A percentile compares a stretch with the other conserved stretches of the same genome.
These are phyloP conservation scores for Chromis chromis DNA, from an alignment of 2,797 vertebrate genomes.

Conservation along the genomic window DNA sequence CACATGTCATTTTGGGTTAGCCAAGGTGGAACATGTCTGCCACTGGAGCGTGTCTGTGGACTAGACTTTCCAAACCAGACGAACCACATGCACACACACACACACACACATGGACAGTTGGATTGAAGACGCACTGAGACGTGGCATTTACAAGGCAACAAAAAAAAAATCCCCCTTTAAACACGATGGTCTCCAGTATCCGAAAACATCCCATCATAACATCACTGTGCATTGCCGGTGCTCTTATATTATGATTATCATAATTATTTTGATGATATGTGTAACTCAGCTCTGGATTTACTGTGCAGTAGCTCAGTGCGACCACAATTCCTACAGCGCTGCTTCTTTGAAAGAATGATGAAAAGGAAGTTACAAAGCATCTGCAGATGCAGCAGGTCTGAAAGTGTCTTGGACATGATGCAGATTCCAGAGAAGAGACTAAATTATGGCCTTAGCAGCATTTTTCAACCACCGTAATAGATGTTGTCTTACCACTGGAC, in stretches of 20 bases:
- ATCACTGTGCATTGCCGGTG: neutral
- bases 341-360: slow-evolving; percentile 21
- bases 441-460: slow-evolving; percentile 39
- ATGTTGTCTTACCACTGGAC: slow-evolving; percentile 40
- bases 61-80: slow-evolving; percentile 60
- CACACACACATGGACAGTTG: slow-evolving; percentile 23
- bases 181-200: slow-evolving; percentile 25
- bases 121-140: slow-evolving; percentile 51
- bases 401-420: slow-evolving; percentile 22
- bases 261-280: slow-evolving; percentile 41
- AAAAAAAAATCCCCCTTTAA: slow-evolving; percentile 36
- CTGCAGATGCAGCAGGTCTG: slow-evolving; percentile 7
- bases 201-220: slow-evolving; percentile 30
- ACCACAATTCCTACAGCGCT: slow-evolving; percentile 23
- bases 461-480: slow-evolving; percentile 44
- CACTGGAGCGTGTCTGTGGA: slow-evolving; percentile 59
- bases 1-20: slow-evolving; percentile 67
- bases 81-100: slow-evolving; percentile 32
- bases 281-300: slow-evolving; percentile 34
- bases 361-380: slow-evolving; percentile 31
- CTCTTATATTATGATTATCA: slow-evolving; percentile 21
- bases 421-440: slow-evolving; percentile 11
- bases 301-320: slow-evolving; percentile 15
- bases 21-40: slow-evolving; percentile 62
- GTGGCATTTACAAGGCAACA: slow-evolving; percentile 62